Evolutionary conservation across 92 coral and sea anemone genomes (phyloP).

Genomic region (Palythoa caribaeorum): DNA sequence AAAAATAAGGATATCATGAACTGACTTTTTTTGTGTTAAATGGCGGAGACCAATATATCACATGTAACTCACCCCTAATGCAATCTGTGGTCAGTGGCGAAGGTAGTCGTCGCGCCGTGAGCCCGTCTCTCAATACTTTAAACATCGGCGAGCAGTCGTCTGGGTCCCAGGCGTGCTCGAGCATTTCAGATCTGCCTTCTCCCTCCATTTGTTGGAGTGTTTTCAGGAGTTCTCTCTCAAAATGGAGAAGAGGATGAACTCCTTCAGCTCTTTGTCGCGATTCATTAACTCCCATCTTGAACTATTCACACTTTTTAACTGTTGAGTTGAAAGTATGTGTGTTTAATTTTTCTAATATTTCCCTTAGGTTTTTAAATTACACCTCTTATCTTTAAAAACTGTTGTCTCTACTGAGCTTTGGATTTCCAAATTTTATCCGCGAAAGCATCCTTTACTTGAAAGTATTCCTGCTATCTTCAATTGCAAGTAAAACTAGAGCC

Average conservation of each 20-base stretch:
- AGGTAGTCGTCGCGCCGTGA: conserved; percentile 79
- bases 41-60: too few relatives aligned
- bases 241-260: conserved; percentile 5
- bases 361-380: too few relatives aligned
- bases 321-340: too few relatives aligned
- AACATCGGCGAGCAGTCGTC: conserved; percentile 75
- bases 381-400: too few relatives aligned
- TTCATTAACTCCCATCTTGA: conserved; percentile 60
- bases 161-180: conserved; percentile 71
- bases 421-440: too few relatives aligned
- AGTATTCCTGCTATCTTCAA: too few relatives aligned
- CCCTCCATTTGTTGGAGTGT: conserved; percentile 58
- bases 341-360: too few relatives aligned
- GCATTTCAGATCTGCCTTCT: too few relatives aligned
- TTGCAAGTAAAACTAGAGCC: too few relatives aligned
- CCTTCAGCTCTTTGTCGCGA: conserved; percentile 29
- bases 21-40: background rate
- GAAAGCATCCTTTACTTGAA: too few relatives aligned
- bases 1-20: too few relatives aligned
- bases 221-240: conserved; percentile 67
- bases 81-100: conserved; percentile 76
- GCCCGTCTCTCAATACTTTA: conserved; percentile 68
- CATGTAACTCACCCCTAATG: conserved; percentile 69
- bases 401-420: too few relatives aligned
- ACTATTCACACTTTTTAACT: background rate